Evolutionary conservation across 1,140 invertebrate species (phyloP), one percentile per base, ranked within the genome.

Genomic region (Mesaphorura yosii): DNA sequence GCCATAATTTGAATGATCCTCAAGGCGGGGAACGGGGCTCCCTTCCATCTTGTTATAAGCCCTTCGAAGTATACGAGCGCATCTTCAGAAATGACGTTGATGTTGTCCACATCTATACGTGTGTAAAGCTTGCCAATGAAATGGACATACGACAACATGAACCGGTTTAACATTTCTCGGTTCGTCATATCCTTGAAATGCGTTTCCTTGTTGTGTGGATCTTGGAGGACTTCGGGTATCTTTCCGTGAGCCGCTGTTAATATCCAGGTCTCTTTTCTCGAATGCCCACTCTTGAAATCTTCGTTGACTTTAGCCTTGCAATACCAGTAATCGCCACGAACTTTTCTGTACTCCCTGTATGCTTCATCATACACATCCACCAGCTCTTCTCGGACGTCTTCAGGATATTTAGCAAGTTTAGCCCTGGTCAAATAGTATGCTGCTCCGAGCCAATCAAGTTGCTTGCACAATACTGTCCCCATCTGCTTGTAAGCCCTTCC

Each of bases 401-500:
- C 44, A 7, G 44, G 44, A 25, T 15, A 6, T 6, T 23, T 6
- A 25, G 6, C 10, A 7, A 7, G n/a, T 6, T 5, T 7, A 5
- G 44, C 17, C 19, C 44, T 20, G 23, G 25, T 20, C 15, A 46
- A 46, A 7, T 26, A 23, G 19, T 46, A 46, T 6, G 19, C 7
- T 46, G 44, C 44, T 5, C 19, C 7, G 4, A 46, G 44, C 15
- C 25, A 6, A 19, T 46, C 44, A 27, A 15, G 14, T 46, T 19
- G 44, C 7, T 27, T 46, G 7, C 25, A 20, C 15, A 7, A 14
- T 27, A 46, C 6, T 7, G 29, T 7, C 10, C 44, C 44, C 44
- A 46, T 46, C 29, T 46, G 44, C 14, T 46, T 23, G 29, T 46
- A 46, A 7, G 44, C 44, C 19, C 19, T 46, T 7, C 44, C 44